Conservation (phyloP, 2,888 invertebrate species). For the Strigamia transsilvanica region DNA sequence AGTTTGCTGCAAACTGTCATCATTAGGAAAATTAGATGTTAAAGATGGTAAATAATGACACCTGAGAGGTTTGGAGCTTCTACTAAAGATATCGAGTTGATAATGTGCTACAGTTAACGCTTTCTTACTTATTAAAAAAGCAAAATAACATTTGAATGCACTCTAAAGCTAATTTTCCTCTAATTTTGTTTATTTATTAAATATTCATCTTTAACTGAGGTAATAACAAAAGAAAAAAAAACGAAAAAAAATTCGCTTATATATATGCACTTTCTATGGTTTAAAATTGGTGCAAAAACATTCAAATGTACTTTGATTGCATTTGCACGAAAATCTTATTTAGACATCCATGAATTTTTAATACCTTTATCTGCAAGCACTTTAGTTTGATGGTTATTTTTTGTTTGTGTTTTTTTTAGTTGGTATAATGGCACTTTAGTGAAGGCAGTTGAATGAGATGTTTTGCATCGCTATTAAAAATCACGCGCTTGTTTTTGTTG, state of each 20-base stretch:
- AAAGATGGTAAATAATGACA: slow-evolving; percentile 38
- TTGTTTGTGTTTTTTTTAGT: background rate
- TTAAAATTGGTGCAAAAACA: background rate
- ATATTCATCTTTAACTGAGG: background rate
- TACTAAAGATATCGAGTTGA: slow-evolving; percentile 15
- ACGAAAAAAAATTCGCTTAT: background rate
- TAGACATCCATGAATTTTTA: slow-evolving; percentile 23
- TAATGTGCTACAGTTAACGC: slow-evolving; percentile 10
- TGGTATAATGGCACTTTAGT: background rate
- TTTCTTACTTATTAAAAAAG: slow-evolving; percentile 2
- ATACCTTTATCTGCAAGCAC: slow-evolving; percentile 10
- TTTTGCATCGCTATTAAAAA: slow-evolving; percentile 39
- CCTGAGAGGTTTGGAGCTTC: background rate
- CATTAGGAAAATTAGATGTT: slow-evolving; percentile 17
- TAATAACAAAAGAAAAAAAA: background rate
- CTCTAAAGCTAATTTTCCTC: background rate
- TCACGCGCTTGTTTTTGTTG: slow-evolving; percentile 9
- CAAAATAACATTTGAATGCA: slow-evolving; percentile 23
- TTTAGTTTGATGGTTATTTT: background rate
- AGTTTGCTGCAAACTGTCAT: slow-evolving; percentile 18
- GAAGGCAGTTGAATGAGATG: slow-evolving; percentile 7
- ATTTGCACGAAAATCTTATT: slow-evolving; percentile 9
- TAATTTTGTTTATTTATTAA: background rate
- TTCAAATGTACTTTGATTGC: slow-evolving; percentile 12
- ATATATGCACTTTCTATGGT: background rate